Percentiles rank a stretch among this genome's conserved stretches.
These are phyloP conservation scores for Calcarius lapponicus DNA, from an alignment of 2,797 vertebrate genomes.

Conservation along the genomic window DNA sequence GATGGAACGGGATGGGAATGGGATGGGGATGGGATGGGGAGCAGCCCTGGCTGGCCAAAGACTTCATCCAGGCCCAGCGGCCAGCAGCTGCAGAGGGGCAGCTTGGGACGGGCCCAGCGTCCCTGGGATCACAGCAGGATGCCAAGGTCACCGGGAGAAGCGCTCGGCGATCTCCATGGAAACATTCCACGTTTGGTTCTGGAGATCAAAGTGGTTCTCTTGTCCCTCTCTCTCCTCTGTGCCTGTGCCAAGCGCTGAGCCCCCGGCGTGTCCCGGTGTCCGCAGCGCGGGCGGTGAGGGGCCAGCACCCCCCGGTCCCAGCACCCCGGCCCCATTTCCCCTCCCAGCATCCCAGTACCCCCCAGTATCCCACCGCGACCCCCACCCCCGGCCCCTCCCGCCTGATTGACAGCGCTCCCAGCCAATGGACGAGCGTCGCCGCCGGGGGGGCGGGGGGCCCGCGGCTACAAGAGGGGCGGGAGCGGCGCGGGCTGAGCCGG, in stretches of 20 bases:
- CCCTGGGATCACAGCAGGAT: neutral
- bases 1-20: neutral
- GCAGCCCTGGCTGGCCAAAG: neutral
- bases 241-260: neutral
- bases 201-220: neutral
- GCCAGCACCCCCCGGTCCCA: neutral
- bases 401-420: neutral
- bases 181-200: neutral
- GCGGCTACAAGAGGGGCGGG: constrained; percentile 8
- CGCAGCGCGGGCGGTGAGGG: neutral
- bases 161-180: neutral
- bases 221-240: neutral
- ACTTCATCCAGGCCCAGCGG: neutral
- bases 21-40: neutral
- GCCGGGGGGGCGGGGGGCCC: neutral
- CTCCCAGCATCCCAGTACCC: neutral
- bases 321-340: neutral
- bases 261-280: neutral
- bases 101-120: accelerated
- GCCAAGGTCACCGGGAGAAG: neutral
- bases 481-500: neutral
- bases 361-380: neutral
- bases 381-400: neutral
- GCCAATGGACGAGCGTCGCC: neutral
- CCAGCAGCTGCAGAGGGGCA: neutral